Conservation (phyloP, 1,140 invertebrate genomes). For the Drosophila kurseongensis region DNA sequence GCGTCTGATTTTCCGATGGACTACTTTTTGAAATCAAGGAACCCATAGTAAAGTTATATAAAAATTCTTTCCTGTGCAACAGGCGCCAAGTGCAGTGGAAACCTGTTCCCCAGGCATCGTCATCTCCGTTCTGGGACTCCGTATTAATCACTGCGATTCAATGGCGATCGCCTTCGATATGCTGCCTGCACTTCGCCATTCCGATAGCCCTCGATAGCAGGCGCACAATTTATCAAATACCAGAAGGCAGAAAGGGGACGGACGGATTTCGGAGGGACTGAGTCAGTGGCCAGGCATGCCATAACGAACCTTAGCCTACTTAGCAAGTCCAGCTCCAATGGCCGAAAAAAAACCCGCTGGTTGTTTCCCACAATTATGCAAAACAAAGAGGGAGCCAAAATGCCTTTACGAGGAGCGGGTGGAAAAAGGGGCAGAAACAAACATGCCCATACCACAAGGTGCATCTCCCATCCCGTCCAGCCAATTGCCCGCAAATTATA, state of each 20-base stretch:
- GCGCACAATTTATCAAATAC: constrained; percentile 78
- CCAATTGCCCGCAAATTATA: constrained; percentile 79
- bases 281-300: constrained; percentile 71
- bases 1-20: no score
- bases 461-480: constrained; percentile 62
- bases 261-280: constrained; percentile 20
- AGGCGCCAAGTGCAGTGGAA: constrained; percentile 71
- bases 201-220: constrained; percentile 56
- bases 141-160: constrained; percentile 75
- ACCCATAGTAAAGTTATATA: neutral
- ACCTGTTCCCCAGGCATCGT: constrained; percentile 39
- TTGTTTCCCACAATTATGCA: constrained; percentile 83
- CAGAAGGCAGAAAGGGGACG: constrained; percentile 15
- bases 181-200: constrained; percentile 62
- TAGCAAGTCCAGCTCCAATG: constrained; percentile 38
- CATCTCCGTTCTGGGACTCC: constrained; percentile 22
- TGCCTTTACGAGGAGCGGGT: constrained; percentile 20
- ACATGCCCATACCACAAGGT: constrained; percentile 73
- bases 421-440: constrained; percentile 54
- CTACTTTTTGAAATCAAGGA: neutral
- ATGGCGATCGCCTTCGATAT: constrained; percentile 60
- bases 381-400: constrained; percentile 60
- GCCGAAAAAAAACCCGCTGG: constrained; percentile 61
- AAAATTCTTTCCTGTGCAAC: constrained; percentile 16
- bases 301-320: constrained; percentile 82